Conservation (phyloP, 2,113 vertebrate species). For the Serinus canaria region DNA sequence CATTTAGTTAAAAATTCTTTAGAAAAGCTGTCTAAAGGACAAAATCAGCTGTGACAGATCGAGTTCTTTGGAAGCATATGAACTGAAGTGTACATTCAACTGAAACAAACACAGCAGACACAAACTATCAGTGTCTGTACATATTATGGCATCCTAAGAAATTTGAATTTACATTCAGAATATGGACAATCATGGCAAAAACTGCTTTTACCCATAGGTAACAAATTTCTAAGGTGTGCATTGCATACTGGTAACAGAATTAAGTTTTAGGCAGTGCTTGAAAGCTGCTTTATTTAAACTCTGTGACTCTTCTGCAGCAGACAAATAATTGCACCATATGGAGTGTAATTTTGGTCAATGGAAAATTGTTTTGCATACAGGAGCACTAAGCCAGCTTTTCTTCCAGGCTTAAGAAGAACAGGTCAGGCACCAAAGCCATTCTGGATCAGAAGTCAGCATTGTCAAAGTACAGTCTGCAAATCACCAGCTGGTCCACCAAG, state of each 20-base stretch:
- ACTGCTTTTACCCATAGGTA: not conserved
- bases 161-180: not conserved
- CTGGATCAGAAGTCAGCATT: not conserved
- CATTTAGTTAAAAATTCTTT: not conserved
- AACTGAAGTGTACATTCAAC: not conserved
- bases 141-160: not conserved
- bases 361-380: not conserved
- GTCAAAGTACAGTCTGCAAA: not conserved
- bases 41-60: not conserved
- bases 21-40: not conserved
- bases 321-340: not conserved
- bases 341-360: not conserved
- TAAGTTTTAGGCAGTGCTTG: not conserved
- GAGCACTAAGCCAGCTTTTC: not conserved
- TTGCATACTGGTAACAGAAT: not conserved
- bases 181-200: not conserved
- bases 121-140: not conserved
- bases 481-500: not conserved
- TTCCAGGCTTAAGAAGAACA: not conserved
- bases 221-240: not conserved
- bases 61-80: not conserved
- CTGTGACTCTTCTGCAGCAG: not conserved
- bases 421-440: not conserved
- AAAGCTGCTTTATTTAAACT: not conserved
- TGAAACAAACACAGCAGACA: not conserved